Conservation (phyloP, 2,888 invertebrate genomes). For the Acutogordius australiensis region DNA sequence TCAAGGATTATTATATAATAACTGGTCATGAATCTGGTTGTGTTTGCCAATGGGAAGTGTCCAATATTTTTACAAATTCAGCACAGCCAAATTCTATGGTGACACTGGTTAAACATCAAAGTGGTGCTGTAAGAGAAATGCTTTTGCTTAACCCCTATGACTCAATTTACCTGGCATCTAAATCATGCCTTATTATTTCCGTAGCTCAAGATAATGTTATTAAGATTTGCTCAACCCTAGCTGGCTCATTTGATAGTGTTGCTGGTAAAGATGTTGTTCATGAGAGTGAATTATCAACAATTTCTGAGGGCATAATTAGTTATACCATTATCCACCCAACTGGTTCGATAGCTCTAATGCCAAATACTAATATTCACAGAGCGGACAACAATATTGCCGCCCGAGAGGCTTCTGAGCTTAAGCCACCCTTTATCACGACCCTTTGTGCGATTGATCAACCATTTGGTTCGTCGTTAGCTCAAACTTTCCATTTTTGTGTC, state of each 20-base stretch:
- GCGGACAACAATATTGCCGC: too few species aligned
- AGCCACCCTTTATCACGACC: background rate
- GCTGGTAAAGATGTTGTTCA: too few species aligned
- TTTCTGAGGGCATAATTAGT: too few species aligned
- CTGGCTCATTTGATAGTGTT: too few species aligned
- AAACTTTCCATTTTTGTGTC: background rate
- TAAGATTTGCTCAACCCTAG: background rate
- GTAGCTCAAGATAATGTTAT: slow-evolving; percentile 3
- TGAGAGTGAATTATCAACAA: background rate
- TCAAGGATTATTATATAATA: background rate
- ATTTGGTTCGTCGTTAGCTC: background rate
- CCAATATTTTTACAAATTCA: background rate
- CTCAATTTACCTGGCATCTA: background rate
- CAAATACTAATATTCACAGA: too few species aligned
- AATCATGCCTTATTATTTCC: background rate
- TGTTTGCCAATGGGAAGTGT: background rate
- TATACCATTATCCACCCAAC: background rate
- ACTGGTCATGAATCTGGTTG: slow-evolving; percentile 2
- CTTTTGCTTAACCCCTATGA: background rate
- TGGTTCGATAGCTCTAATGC: background rate
- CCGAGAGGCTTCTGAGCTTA: too few species aligned
- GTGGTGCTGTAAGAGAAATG: slow-evolving; percentile 1
- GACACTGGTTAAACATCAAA: background rate
- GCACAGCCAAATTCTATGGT: background rate
- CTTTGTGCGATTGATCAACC: background rate